Base-by-base conservation (phyloP, 2,113 vertebrate species). In the Rhinoptilus africanus region DNA sequence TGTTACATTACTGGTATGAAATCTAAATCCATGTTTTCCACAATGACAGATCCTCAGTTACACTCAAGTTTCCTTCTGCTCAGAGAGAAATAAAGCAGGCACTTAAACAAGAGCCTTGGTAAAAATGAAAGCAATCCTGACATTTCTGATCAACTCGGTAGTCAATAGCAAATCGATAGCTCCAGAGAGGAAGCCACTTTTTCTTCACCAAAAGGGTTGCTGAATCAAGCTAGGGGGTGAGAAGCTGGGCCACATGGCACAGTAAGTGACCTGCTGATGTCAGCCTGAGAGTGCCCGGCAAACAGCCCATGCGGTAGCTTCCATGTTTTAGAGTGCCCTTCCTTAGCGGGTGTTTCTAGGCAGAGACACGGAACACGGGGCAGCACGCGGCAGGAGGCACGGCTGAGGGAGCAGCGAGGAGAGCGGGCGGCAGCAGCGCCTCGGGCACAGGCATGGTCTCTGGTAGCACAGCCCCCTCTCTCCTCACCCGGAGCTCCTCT, bases 371-470 rank as follows among this genome's bases (percentile, higher is more conserved):
- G 35, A 68, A 64, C 56, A 26, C 35, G 6, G 1, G 27, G 50
- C 57, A 91, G 79, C 28, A 26, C 5, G 2, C 1, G 22, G 57
- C 27, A 23, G 34, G 27, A 74, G 10, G 34, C 59, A 64, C 0
- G 0, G 80, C n/a, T 30, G 28, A 59, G 21, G 14, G 16, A 15
- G 26, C 39, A 21, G 39, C 0, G 1, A 67, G 47, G 7, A 39
- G 6, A 67, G 20, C 3, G 1, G 50, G 51, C 56, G 20, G 27
- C 13, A 3, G 74, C 48, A 39, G 59, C 4, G 0, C 4, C 21
- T 26, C 2, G 4, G n/a, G 67, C 34, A 32, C 19, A 5, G 59
- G 50, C 41, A 19, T 0, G 4, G 39, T 9, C 45, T 13, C 10
- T 2, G 41, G n/a, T 8, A 53, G 60, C 2, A 2, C 37, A 54